Evolutionary conservation across 1,140 invertebrate genomes (phyloP).

Genomic region (Teleogryllus occipitalis): DNA sequence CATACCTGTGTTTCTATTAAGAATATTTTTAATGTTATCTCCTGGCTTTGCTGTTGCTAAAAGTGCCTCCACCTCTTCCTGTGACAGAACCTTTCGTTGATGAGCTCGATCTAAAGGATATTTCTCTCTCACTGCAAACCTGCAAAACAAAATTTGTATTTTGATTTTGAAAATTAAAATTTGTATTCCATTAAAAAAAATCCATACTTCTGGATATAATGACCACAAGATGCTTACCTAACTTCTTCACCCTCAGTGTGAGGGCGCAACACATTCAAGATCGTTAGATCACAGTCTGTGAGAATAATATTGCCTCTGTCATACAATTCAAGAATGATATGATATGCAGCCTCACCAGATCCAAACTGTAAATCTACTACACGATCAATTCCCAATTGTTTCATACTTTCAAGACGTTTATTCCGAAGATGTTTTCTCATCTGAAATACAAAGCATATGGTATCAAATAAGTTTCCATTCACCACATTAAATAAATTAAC

Average conservation of each 20-base stretch:
- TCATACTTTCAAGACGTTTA: constrained; percentile 79
- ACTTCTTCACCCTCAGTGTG: constrained; percentile 90
- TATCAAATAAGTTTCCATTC: not conserved
- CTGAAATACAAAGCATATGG: constrained; percentile 42
- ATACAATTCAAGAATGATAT: constrained; percentile 93
- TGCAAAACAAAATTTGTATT: constrained; percentile 32
- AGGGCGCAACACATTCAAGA: constrained; percentile 87
- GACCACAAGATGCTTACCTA: constrained; percentile 38
- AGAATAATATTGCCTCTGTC: constrained; percentile 95
- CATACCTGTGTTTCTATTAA: constrained; percentile 70
- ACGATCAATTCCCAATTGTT: constrained; percentile 81
- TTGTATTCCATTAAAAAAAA: not conserved
- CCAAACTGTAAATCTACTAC: constrained; percentile 93
- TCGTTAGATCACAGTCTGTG: constrained; percentile 84
- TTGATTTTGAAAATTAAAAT: not conserved
- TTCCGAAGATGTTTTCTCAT: constrained; percentile 95
- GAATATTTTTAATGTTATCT: constrained; percentile 74
- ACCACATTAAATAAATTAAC: not conserved
- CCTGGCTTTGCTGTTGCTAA: constrained; percentile 56
- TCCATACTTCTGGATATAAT: not conserved
- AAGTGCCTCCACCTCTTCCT: constrained; percentile 45
- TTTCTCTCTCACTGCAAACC: constrained; percentile 84
- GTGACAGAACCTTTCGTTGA: constrained; percentile 43
- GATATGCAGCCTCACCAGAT: constrained; percentile 85
- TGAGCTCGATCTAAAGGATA: constrained; percentile 75